Evolutionary conservation across 1,140 invertebrate genomes (phyloP).

Genomic region (Conopomorpha cramerella): DNA sequence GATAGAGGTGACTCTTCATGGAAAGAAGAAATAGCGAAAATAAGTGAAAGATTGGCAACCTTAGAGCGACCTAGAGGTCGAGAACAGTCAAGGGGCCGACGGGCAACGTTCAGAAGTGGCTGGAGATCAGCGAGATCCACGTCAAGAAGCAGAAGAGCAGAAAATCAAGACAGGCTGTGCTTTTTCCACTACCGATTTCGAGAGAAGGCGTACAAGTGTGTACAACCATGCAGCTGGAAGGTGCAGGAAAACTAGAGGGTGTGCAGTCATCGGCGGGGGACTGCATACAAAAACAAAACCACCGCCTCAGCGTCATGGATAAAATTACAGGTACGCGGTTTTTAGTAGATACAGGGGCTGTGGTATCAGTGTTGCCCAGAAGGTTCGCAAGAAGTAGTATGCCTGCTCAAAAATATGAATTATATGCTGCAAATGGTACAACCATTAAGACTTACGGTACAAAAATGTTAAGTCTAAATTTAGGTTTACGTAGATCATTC

Average conservation of each 20-base stretch:
- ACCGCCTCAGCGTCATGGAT: slow-evolving; percentile 15
- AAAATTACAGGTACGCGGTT: slow-evolving; percentile 9
- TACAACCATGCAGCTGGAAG: neutral
- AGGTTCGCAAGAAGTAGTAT: neutral
- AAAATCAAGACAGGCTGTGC: no score
- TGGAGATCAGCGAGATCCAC: no score
- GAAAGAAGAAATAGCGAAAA: neutral
- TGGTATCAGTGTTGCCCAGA: slow-evolving; percentile 10
- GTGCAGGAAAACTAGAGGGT: slow-evolving; percentile 12
- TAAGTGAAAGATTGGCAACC: no score
- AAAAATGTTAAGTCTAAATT: neutral
- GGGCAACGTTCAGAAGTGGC: no score
- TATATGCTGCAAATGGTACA: neutral
- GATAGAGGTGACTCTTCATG: no score
- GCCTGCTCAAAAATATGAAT: neutral
- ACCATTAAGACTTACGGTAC: neutral
- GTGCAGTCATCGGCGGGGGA: slow-evolving; percentile 11
- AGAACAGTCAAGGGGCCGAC: no score
- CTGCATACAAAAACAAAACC: slow-evolving; percentile 5
- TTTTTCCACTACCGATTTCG: no score
- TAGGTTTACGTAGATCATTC: neutral
- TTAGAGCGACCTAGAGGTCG: no score
- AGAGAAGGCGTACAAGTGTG: no score
- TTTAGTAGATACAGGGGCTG: slow-evolving; percentile 11
- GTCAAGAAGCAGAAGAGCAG: no score